Percentiles rank a stretch among this genome's conserved stretches.
Evolutionary conservation across 2,113 vertebrate species (phyloP).

Genomic region (Brachyhypopomus gauderio): DNA sequence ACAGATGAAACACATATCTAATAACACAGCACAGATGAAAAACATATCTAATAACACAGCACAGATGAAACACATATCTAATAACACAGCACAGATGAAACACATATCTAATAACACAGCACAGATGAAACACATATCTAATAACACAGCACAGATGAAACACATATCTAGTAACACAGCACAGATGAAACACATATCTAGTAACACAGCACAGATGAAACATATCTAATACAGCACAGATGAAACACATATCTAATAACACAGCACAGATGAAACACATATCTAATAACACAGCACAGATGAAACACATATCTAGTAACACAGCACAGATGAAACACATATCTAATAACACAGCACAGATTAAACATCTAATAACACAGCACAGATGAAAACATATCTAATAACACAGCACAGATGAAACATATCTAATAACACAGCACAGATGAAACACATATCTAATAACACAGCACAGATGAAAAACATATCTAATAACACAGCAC

Average conservation of each 20-base stretch:
- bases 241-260: no score
- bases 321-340: neutral
- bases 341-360: neutral
- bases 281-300: neutral
- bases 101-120: neutral
- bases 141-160: neutral
- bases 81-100: neutral
- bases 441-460: neutral
- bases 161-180: neutral
- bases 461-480: neutral
- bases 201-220: neutral
- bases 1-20: neutral
- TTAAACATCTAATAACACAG: neutral
- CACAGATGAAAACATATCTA: neutral
- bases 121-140: neutral
- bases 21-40: neutral
- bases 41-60: neutral
- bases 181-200: neutral
- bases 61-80: neutral
- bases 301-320: no score
- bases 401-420: neutral
- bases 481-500: no score
- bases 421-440: neutral
- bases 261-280: neutral
- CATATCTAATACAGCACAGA: neutral